Conservation (phyloP, 2,113 vertebrate species). For the Hipposideros armiger region DNA sequence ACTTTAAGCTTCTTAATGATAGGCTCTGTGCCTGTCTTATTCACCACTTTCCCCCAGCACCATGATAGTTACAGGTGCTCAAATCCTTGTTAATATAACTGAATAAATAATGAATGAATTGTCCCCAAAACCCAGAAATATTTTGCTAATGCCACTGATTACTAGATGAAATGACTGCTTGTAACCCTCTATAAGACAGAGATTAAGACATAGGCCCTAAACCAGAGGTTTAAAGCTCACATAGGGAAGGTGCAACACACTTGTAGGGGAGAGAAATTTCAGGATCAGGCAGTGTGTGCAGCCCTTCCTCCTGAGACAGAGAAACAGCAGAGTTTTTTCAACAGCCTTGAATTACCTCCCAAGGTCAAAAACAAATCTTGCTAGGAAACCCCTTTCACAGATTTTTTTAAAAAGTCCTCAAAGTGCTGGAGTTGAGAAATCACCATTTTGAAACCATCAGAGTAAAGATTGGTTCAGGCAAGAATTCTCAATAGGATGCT, state of each 20-base stretch:
- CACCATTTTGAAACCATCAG: background rate
- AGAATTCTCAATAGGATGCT: slow-evolving; percentile 19
- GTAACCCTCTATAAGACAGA: background rate
- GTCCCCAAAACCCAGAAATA: background rate
- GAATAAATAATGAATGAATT: slow-evolving; percentile 6
- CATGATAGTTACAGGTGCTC: background rate
- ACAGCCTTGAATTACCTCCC: background rate
- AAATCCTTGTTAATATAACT: slow-evolving; percentile 14
- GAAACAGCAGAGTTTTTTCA: background rate
- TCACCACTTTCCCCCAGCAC: background rate
- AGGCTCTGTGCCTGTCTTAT: background rate
- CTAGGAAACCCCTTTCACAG: background rate
- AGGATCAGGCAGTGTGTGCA: background rate
- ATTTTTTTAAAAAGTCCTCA: background rate
- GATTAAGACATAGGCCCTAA: background rate
- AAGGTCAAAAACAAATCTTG: background rate
- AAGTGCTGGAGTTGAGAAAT: background rate
- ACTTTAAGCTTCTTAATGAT: background rate
- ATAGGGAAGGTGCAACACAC: background rate
- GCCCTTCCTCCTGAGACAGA: background rate
- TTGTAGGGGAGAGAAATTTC: background rate
- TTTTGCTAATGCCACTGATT: background rate
- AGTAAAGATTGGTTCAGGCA: background rate
- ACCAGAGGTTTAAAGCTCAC: background rate
- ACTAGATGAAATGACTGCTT: background rate